Evolutionary conservation across 2,797 vertebrate species (phyloP), one percentile per base, ranked within the genome.

Genomic region (Pseudomugil gertrudae): DNA sequence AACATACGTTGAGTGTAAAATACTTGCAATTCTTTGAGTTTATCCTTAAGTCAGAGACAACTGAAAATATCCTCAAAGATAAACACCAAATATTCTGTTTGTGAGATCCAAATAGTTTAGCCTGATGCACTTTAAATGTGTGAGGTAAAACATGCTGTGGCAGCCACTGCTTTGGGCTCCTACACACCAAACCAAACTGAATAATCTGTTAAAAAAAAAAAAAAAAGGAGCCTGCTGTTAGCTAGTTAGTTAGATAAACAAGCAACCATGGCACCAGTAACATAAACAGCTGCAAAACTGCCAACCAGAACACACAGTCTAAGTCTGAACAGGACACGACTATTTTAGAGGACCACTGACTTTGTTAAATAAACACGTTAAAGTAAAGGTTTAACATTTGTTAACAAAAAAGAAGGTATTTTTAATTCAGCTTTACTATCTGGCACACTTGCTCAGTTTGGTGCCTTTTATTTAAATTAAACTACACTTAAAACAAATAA

Each of bases 71-170:
- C 38, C 19, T 57, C 24, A 17, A 10, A 59, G 23, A 38, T 35
- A 45, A 59, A 66, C n/a, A 52, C 55, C 2, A 50, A 43, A 14
- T 29, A 58, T 24, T 63, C 33, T 11, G 23, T 10, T 1, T 52
- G 24, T 45, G 13, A 23, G 40, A 9, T 11, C 63, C 29, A 32
- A 48, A 35, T 15, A 1, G 53, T 32, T 17, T 27, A 58, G 26
- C 35, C 56, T 52, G 30, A 52, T 6, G 38, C n/a, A 63, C 5
- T 40, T 55, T 14, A 23, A 33, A 55, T 55, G 13, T 38, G 52
- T 3, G 43, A 59, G 57, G 36, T 65, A 54, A 38, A 43, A 63
- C 85, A 85, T 87, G 85, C 80, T 53, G n/a, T 35, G 32, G 47
- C 60, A 69, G 72, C 79, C 66, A n/a, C 27, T 9, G 58, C 45